Evolutionary conservation across 2,888 invertebrate genomes (phyloP), one percentile per base, ranked within the genome.

Genomic region (Byasa hedistus): DNA sequence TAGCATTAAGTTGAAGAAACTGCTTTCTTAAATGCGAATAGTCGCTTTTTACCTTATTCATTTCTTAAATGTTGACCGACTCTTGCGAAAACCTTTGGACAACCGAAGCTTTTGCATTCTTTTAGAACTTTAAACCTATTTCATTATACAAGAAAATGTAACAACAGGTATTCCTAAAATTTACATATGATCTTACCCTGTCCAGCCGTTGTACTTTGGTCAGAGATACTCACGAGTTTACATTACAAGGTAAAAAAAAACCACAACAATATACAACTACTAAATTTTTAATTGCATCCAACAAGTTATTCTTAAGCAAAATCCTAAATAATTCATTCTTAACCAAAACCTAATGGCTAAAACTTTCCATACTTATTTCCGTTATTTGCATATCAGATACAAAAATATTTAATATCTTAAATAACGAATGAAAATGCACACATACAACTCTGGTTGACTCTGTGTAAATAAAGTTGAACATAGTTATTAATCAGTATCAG

Each of bases 251-350:
- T 17, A 17, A 19, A 44, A 19, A 44, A 4, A 80, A 78, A 77
- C 76, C 75, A 79, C 72, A 73, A 75, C 73, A 70, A 71, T 69
- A 60, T 78, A 64, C 70, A 87, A 85, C 87, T 87, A 88, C 87
- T 83, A 86, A 85, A 87, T 86, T 84, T 88, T 90, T 88, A 85
- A 87, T 90, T 84, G 85, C 83, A 84, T 89, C 85, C 88, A 90
- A 90, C 89, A 88, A 87, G 82, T 87, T 85, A 88, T 84, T 87
- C 86, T 89, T 89, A 90, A 87, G 89, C 87, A 76, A 77, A 80
- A 84, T 84, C 75, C 85, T 86, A 86, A 84, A 84, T 72, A 77
- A 79, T 79, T 82, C 82, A 84, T 83, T 82, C 86, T 84, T 89
- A 88, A 86, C 81, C 88, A 86, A 83, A 83, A 85, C 82, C 81